Evolutionary conservation across 2,888 invertebrate genomes (phyloP).

Genomic region (Andrena marginata): DNA sequence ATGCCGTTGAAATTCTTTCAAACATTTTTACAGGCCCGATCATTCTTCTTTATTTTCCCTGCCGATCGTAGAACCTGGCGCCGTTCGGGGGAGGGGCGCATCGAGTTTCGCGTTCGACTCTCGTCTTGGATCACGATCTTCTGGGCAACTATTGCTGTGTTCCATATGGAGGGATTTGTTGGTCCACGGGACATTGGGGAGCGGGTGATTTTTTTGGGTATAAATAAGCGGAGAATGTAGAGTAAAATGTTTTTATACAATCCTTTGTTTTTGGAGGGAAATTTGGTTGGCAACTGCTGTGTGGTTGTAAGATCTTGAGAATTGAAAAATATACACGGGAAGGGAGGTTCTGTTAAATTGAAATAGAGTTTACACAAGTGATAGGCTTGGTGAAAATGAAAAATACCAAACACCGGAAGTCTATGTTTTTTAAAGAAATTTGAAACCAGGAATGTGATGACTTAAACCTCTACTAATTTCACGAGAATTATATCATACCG

Average conservation of each 20-base stretch:
- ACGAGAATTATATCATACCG: no score
- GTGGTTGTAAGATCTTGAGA: background rate
- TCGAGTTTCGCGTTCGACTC: background rate
- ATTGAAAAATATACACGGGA: background rate
- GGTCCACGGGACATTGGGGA: background rate
- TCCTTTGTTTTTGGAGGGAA: no score
- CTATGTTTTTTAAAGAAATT: no score
- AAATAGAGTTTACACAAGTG: no score
- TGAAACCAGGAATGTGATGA: no score
- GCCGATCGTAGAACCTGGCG: background rate
- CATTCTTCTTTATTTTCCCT: background rate
- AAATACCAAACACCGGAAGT: no score
- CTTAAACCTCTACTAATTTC: no score
- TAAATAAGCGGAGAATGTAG: no score
- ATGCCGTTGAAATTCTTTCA: conserved; percentile 37
- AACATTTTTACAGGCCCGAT: conserved; percentile 8
- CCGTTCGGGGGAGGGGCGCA: background rate
- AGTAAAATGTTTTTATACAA: no score
- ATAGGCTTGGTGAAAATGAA: no score
- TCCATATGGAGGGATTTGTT: background rate
- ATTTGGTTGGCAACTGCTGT: no score
- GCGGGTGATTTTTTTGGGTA: no score
- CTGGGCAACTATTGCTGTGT: background rate
- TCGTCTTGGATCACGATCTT: background rate
- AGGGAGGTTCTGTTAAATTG: background rate